A percentile compares a stretch with the other conserved stretches of the same genome.
Evolutionary conservation across 1,140 invertebrate species (phyloP).

Genomic region (Holotrichia oblita): DNA sequence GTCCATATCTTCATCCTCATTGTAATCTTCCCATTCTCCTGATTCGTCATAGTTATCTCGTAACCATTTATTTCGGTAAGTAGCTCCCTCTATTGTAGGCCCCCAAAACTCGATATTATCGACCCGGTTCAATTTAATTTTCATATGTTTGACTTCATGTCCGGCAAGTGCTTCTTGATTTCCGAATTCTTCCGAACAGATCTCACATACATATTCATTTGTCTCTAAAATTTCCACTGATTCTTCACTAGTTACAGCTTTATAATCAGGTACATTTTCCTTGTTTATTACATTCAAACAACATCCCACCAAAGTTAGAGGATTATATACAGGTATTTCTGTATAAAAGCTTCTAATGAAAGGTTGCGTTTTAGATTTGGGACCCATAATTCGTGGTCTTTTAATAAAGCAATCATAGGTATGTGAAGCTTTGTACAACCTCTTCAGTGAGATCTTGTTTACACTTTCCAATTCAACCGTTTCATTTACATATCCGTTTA

Average conservation of each 20-base stretch:
- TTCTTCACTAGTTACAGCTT: conserved; percentile 44
- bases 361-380: conserved; percentile 41
- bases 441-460: conserved; percentile 40
- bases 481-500: conserved; percentile 20
- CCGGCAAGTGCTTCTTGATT: conserved; percentile 53
- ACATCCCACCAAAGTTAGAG: conserved; percentile 51
- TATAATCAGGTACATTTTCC: conserved; percentile 51
- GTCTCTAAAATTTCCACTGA: background rate
- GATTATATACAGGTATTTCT: conserved; percentile 47
- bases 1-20: conserved; percentile 41
- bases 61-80: conserved; percentile 55
- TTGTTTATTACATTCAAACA: conserved; percentile 54
- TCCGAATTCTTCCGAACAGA: conserved; percentile 52
- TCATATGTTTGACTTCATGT: conserved; percentile 56
- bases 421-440: conserved; percentile 13
- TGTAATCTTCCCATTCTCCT: conserved; percentile 27
- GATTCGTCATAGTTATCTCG: conserved; percentile 39
- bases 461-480: conserved; percentile 37
- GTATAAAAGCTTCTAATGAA: conserved; percentile 36
- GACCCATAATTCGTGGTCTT: conserved; percentile 41
- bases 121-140: conserved; percentile 51
- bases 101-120: conserved; percentile 55
- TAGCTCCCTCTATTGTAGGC: conserved; percentile 44
- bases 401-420: conserved; percentile 41
- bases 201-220: conserved; percentile 49